A percentile compares a stretch with the other conserved stretches of the same genome.
phyloP scores from a whole-genome alignment of 2,113 vertebrate species.

The Danionella cerebrum region DNA sequence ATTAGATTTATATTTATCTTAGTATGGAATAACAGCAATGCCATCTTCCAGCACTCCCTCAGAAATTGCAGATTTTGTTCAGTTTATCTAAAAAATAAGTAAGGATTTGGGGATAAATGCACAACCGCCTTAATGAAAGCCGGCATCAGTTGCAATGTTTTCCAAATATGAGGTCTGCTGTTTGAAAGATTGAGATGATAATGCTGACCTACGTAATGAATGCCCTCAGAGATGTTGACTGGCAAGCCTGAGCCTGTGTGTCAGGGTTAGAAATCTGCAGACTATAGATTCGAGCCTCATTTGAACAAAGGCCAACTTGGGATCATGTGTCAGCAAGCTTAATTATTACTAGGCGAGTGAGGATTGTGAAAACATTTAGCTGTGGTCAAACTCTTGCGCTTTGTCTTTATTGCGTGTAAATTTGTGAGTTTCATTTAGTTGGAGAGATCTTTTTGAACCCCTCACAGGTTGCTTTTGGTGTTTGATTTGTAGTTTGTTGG shows the following conservation, averaged over 20 bases:
- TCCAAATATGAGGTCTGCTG: background rate
- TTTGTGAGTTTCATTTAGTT: background rate
- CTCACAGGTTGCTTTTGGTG: too few species aligned
- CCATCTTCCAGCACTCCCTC: too few species aligned
- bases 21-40: too few species aligned
- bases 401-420: background rate
- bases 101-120: too few species aligned
- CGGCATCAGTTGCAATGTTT: background rate
- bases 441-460: too few species aligned
- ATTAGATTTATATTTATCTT: too few species aligned
- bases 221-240: conserved; percentile 20
- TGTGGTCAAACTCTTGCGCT: background rate
- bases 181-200: conserved; percentile 3
- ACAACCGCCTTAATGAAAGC: background rate
- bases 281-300: conserved; percentile 12
- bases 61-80: too few species aligned
- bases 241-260: conserved; percentile 30
- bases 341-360: conserved; percentile 32
- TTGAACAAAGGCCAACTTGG: conserved; percentile 28
- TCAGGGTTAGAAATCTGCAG: conserved; percentile 22
- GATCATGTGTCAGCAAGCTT: conserved; percentile 32
- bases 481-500: too few species aligned
- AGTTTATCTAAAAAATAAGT: too few species aligned
- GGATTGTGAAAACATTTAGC: conserved; percentile 23
- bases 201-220: conserved; percentile 6